phyloP scores from a whole-genome alignment of 2,888 invertebrate species.

The Neuroscelio doddi region DNA sequence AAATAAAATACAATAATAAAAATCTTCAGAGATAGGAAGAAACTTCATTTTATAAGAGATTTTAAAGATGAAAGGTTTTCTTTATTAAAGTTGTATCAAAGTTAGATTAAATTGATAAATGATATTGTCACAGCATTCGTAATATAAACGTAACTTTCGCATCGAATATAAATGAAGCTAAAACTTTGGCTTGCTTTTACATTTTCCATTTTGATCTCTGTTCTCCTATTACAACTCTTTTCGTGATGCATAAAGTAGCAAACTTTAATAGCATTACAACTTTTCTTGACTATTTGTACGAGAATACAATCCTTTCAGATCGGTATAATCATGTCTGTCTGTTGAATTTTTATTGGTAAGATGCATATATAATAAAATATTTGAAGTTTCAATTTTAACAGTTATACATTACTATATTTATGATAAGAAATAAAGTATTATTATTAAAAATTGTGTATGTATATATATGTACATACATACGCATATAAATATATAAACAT shows the following conservation, averaged over 20 bases:
- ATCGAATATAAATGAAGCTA: constrained; percentile 25
- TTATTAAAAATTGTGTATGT: too few species aligned
- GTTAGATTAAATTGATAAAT: constrained; percentile 14
- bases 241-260: constrained; percentile 8
- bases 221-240: constrained; percentile 1
- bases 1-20: too few species aligned
- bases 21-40: not conserved
- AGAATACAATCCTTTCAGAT: not conserved
- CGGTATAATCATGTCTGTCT: not conserved
- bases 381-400: too few species aligned
- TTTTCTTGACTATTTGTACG: constrained; percentile 17
- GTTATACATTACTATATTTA: too few species aligned
- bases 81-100: constrained; percentile 1
- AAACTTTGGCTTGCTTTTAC: constrained; percentile 22
- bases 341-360: too few species aligned
- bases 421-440: too few species aligned
- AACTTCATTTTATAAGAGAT: not conserved
- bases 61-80: not conserved
- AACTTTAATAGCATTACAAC: constrained; percentile 30
- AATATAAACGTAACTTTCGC: constrained; percentile 15
- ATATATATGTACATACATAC: too few species aligned
- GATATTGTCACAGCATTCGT: not conserved
- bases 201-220: constrained; percentile 1
- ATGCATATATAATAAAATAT: too few species aligned
- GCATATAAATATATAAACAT: too few species aligned